Percentiles rank a stretch among this genome's conserved stretches.
Conservation (phyloP, 2,797 vertebrate species). For the Enteromius trimaculatus region DNA sequence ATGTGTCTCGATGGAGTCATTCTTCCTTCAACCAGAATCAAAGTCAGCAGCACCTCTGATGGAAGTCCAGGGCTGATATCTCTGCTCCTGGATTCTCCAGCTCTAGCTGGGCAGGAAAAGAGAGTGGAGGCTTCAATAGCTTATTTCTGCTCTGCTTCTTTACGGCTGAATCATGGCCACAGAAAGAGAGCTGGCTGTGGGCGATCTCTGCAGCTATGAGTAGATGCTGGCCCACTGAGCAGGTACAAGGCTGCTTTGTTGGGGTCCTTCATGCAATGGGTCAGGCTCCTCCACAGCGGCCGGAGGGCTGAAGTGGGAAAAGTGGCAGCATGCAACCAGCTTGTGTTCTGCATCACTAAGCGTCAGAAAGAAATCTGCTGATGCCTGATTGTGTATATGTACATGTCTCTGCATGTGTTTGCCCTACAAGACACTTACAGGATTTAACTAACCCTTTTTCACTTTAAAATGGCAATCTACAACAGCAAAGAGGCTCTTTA, state of each 20-base stretch:
- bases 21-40: constrained; percentile 31
- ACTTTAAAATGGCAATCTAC: constrained; percentile 23
- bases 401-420: constrained; percentile 45
- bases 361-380: constrained; percentile 44
- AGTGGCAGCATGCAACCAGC: constrained; percentile 53
- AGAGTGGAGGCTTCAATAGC: constrained; percentile 55
- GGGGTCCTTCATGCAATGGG: constrained; percentile 65
- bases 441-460: constrained; percentile 49
- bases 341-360: constrained; percentile 50
- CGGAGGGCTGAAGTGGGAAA: constrained; percentile 65
- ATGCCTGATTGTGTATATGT: constrained; percentile 44
- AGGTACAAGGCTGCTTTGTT: constrained; percentile 75
- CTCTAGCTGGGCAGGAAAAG: constrained; percentile 36
- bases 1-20: constrained; percentile 31
- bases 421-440: constrained; percentile 61
- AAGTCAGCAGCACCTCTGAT: constrained; percentile 29
- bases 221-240: constrained; percentile 72
- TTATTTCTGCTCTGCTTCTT: constrained; percentile 77
- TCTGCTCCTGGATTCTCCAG: constrained; percentile 24
- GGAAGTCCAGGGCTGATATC: constrained; percentile 36
- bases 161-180: constrained; percentile 70
- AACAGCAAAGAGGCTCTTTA: constrained; percentile 33
- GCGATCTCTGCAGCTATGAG: constrained; percentile 66
- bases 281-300: constrained; percentile 67
- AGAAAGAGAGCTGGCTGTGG: constrained; percentile 63